Evolutionary conservation across 2,113 vertebrate species (phyloP).

Genomic region (Peromyscus polionotus): DNA sequence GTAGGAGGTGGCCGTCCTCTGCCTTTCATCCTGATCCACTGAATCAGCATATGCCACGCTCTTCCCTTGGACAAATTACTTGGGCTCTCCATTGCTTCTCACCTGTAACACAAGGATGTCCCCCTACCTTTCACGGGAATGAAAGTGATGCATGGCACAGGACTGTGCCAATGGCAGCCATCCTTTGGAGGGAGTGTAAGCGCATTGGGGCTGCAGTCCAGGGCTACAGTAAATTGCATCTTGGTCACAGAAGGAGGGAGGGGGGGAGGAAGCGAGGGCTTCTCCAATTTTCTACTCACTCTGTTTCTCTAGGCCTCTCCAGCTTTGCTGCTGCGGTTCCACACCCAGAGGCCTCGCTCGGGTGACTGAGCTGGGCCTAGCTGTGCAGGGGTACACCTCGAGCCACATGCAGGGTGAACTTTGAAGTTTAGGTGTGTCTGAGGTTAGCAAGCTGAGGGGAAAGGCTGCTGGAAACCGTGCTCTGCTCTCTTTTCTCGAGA

Average conservation of each 20-base stretch:
- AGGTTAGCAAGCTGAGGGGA: not conserved
- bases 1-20: not conserved
- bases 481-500: not conserved
- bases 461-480: not conserved
- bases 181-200: too few relatives aligned
- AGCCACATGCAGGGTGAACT: not conserved
- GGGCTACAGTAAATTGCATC: not conserved
- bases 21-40: not conserved
- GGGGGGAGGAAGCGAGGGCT: not conserved
- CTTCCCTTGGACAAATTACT: not conserved
- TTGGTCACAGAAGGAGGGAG: not conserved
- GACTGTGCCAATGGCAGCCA: too few relatives aligned
- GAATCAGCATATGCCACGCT: not conserved
- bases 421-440: not conserved
- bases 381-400: not conserved
- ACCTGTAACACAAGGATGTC: not conserved
- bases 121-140: not conserved
- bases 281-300: not conserved
- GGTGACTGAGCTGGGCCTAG: not conserved
- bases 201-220: fast-evolving
- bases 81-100: not conserved
- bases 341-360: fast-evolving
- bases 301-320: not conserved
- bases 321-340: not conserved
- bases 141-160: fast-evolving